Percentiles rank a stretch among this genome's conserved stretches.
Conservation (phyloP, 2,113 vertebrate genomes). For the Dinomys branickii region DNA sequence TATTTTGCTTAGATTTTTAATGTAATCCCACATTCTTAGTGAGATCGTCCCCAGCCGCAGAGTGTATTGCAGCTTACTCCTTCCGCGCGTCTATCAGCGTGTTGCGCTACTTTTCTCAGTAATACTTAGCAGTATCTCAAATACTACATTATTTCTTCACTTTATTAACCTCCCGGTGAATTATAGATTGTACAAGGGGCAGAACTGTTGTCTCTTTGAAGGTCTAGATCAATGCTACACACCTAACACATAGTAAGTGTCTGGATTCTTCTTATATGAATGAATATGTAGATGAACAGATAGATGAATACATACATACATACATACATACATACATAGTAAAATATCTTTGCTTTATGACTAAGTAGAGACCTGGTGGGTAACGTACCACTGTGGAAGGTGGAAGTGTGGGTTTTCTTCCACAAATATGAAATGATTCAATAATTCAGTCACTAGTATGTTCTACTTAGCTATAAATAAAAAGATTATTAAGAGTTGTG, state of each 20-base stretch:
- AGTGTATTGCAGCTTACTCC: background rate
- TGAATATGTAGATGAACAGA: background rate
- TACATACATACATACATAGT: background rate
- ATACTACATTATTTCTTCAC: background rate
- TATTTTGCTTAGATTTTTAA: background rate
- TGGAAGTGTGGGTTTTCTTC: background rate
- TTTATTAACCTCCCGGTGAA: background rate
- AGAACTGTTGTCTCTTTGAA: background rate
- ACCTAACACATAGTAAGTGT: background rate
- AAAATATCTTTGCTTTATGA: background rate
- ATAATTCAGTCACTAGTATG: background rate
- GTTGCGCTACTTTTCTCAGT: background rate
- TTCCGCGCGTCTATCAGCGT: background rate
- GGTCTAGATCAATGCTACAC: background rate
- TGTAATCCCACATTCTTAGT: background rate
- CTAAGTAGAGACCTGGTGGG: background rate
- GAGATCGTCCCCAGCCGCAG: background rate
- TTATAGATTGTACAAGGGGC: background rate
- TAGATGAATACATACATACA: background rate
- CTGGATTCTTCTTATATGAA: background rate
- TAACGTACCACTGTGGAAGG: background rate
- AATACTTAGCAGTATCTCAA: background rate
- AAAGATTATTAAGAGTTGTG: background rate
- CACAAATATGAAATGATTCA: background rate
- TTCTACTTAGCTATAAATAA: background rate